Conservation (phyloP, 2,888 invertebrate species). For the Nephrotoma guestfalica region DNA sequence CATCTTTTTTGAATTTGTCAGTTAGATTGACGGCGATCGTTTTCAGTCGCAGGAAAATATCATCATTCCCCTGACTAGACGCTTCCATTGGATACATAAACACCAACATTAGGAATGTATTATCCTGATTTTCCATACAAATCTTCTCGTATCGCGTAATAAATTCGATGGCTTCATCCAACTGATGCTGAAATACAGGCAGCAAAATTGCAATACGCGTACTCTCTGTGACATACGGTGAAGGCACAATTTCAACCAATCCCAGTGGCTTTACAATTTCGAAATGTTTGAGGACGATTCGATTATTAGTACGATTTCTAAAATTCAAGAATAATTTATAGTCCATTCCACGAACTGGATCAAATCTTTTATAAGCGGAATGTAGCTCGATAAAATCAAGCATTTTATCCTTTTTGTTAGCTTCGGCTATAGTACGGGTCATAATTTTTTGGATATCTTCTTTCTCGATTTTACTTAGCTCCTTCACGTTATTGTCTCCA, state of each 20-base stretch:
- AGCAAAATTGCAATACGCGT: conserved; percentile 65
- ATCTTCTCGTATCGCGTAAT: conserved; percentile 54
- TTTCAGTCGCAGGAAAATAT: conserved; percentile 47
- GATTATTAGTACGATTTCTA: conserved; percentile 30
- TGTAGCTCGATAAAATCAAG: conserved; percentile 40
- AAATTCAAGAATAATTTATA: conserved; percentile 63
- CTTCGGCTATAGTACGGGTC: conserved; percentile 35
- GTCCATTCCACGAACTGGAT: conserved; percentile 73
- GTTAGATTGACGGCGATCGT: conserved; percentile 44
- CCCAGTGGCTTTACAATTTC: conserved; percentile 72
- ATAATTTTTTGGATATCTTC: conserved; percentile 48
- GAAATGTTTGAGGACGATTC: not conserved
- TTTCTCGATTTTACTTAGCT: conserved; percentile 47
- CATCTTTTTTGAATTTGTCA: conserved; percentile 50
- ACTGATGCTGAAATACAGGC: conserved; percentile 44
- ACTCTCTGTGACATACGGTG: conserved; percentile 93
- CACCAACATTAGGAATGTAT: conserved; percentile 61
- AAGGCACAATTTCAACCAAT: conserved; percentile 74
- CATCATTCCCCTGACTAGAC: conserved; percentile 46
- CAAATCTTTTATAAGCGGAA: conserved; percentile 64
- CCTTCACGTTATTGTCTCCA: conserved; percentile 56
- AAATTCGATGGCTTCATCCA: conserved; percentile 45
- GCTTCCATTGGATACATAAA: conserved; percentile 49
- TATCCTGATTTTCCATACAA: conserved; percentile 63
- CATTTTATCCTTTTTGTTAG: conserved; percentile 36